phyloP scores from a whole-genome alignment of 2,113 vertebrate species.

The Apeltes quadracus region DNA sequence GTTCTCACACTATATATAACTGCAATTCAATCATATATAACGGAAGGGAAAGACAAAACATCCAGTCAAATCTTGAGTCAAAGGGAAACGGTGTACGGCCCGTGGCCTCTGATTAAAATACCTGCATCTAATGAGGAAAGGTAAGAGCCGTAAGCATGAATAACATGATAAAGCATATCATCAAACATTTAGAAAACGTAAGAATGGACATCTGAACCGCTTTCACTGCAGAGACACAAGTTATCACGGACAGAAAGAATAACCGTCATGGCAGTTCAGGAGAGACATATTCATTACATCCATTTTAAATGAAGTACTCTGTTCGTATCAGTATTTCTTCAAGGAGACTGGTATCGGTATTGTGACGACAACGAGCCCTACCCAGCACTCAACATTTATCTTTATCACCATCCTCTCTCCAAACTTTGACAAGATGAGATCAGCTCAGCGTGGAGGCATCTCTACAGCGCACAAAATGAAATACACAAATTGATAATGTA shows the following conservation, averaged over 20 bases:
- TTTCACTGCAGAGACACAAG: too few relatives aligned
- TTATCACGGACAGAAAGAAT: too few relatives aligned
- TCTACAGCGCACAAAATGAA: conserved; percentile 21
- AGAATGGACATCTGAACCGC: not conserved
- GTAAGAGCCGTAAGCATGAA: not conserved
- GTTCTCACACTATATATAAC: too few relatives aligned
- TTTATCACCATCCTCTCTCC: conserved; percentile 20
- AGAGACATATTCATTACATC: too few relatives aligned
- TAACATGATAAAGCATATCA: not conserved
- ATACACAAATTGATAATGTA: conserved; percentile 34
- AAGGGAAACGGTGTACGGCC: not conserved
- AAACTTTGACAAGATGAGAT: conserved; percentile 26
- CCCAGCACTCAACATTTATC: conserved; percentile 11
- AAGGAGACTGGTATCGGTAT: not conserved
- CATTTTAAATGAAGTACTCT: not conserved
- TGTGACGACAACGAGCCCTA: not conserved
- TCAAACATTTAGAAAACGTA: not conserved
- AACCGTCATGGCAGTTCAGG: too few relatives aligned
- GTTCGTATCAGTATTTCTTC: not conserved
- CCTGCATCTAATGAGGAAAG: not conserved
- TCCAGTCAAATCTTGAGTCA: not conserved
- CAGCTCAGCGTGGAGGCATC: conserved; percentile 31
- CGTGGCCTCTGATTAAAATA: not conserved
- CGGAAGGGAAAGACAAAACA: not conserved
- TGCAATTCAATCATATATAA: not conserved